Base-by-base conservation (phyloP, 1,140 invertebrate species). In the Zaprionus inermis region DNA sequence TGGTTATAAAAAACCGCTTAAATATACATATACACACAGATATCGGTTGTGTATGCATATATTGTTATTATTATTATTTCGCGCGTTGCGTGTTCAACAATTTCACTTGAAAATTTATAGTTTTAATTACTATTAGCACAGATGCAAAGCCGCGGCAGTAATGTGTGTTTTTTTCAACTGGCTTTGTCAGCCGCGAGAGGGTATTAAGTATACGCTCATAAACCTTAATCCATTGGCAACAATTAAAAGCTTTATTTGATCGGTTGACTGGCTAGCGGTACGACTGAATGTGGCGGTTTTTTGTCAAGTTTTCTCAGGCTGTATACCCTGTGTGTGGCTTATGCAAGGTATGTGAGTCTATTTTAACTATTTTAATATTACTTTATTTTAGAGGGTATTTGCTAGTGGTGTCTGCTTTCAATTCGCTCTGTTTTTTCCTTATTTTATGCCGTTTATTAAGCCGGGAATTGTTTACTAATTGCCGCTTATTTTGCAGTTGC, bases 181-280 rank as follows among this genome's bases (percentile, higher is more conserved):
- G 20, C 28, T n/a, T 20, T 16, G 28, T 7, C 30, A 34, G 52
- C 7, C 68, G 41, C 59, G 22, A 24, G 54, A 32, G 18, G 30
- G 73, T 68, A 88, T 86, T 86, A 86, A 79, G 83, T 79, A 88
- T 86, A 88, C 83, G 83, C 82, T 69, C 66, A 68, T 58, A 75
- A 84, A 78, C 81, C 76, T 79, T 88, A 83, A 86, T 86, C 83
- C 83, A 72, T 77, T 83, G 72, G 76, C 76, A 77, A 86, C 83
- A 83, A 88, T 88, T 88, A 88, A 83, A 88, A 67, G 79, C 79
- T 88, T 74, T 77, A 82, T 79, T 88, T 81, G 68, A 61, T 46
- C 49, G 67, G 38, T 38, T 64, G 59, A 56, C 52, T 70, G 67
- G 38, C 54, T 58, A 71, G 64, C 63, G 64, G 54, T 57, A 46